A percentile compares a stretch with the other conserved stretches of the same genome.
Evolutionary conservation across 1,140 invertebrate species (phyloP).

Genomic region (Caenorhabditis remanei): DNA sequence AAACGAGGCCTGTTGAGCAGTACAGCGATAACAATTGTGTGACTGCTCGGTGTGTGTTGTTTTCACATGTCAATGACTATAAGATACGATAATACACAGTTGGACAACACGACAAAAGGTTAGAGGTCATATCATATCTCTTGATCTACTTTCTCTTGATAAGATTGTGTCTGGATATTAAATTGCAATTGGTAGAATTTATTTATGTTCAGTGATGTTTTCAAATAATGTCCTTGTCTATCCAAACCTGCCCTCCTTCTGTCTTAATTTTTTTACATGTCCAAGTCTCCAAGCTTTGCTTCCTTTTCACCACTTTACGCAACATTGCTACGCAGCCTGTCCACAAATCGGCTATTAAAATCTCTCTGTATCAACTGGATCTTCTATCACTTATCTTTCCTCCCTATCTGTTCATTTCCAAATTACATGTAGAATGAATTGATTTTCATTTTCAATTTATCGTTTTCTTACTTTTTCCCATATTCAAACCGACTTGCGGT

Average conservation of each 20-base stretch:
- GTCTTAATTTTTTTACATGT: constrained; percentile 2
- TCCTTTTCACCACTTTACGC: constrained; percentile 48
- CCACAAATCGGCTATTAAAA: constrained; percentile 51
- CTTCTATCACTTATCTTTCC: not conserved
- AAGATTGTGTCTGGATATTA: not conserved
- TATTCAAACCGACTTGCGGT: not conserved
- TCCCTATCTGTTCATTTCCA: not conserved
- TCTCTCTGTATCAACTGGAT: constrained; percentile 31
- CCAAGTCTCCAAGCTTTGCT: constrained; percentile 12
- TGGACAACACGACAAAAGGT: not conserved
- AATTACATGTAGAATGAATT: not conserved
- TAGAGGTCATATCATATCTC: not conserved
- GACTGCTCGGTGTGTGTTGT: not conserved
- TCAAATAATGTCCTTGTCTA: not conserved
- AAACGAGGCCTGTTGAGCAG: not conserved
- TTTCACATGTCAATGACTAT: not conserved
- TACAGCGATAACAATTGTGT: constrained; percentile 19
- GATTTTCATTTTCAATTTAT: not conserved
- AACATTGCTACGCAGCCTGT: constrained; percentile 44
- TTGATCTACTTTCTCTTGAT: not conserved
- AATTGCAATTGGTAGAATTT: too few species aligned
- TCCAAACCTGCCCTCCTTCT: constrained; percentile 19
- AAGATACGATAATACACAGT: not conserved
- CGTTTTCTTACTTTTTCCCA: too few species aligned
- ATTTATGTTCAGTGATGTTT: constrained; percentile 3